A percentile compares a stretch with the other conserved stretches of the same genome.
Conservation (phyloP, 2,888 invertebrate genomes). For the Hemaris fuciformis region DNA sequence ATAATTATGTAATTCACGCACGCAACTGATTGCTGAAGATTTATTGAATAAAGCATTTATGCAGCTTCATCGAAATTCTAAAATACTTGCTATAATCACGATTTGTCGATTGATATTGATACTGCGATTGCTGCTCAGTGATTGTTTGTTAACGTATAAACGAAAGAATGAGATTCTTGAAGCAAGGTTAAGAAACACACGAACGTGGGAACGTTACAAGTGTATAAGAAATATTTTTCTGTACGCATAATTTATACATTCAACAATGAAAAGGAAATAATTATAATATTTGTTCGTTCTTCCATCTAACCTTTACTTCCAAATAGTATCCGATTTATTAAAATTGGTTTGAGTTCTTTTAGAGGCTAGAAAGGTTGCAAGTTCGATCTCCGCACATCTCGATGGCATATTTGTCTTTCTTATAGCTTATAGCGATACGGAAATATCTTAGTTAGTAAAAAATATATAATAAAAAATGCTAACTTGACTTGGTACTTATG, state of each 20-base stretch:
- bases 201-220: neutral
- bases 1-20: conserved; percentile 21
- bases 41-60: conserved; percentile 5
- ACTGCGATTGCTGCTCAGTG: neutral
- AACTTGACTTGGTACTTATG: neutral
- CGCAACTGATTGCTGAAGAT: conserved; percentile 22
- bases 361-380: no score
- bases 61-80: conserved; percentile 1
- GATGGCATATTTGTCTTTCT: no score
- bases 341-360: neutral
- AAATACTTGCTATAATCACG: neutral
- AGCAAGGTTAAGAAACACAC: neutral
- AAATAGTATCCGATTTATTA: neutral
- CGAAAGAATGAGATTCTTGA: neutral
- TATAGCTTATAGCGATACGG: no score
- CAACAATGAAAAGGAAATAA: neutral
- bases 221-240: neutral
- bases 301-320: neutral
- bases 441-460: no score
- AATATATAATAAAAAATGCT: neutral
- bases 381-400: no score
- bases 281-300: neutral
- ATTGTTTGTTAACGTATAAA: neutral
- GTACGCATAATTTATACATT: neutral
- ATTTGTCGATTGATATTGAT: neutral